Evolutionary conservation across 2,113 vertebrate species (phyloP).

Genomic region (Sphyrna mokarran): DNA sequence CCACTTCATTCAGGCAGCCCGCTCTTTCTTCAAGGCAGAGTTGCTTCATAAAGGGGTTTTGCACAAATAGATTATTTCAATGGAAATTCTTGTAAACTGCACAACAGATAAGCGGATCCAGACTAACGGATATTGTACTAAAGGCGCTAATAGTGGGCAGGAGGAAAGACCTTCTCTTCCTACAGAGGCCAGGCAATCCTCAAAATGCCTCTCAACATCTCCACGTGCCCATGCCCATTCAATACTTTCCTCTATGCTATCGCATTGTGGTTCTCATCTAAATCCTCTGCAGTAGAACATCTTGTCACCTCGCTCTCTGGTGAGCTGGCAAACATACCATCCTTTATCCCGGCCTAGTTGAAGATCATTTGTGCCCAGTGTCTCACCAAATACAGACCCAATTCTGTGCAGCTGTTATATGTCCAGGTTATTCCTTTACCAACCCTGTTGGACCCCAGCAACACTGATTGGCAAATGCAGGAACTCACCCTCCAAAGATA

Average conservation of each 20-base stretch:
- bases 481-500: neutral
- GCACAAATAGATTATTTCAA: neutral
- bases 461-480: neutral
- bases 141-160: neutral
- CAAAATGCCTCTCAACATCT: too few relatives aligned
- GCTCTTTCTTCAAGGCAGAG: too few relatives aligned
- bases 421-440: neutral
- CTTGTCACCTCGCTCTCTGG: neutral
- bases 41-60: neutral
- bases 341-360: neutral
- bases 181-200: neutral
- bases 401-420: too few relatives aligned
- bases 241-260: too few relatives aligned
- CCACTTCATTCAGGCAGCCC: too few relatives aligned
- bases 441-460: neutral
- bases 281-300: neutral
- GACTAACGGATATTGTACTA: neutral
- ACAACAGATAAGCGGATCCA: neutral
- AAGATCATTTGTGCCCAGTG: neutral
- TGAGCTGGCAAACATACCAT: neutral
- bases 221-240: too few relatives aligned
- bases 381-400: neutral
- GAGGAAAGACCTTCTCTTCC: neutral
- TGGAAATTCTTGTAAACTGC: neutral
- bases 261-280: too few relatives aligned